These are phyloP conservation scores for human DNA, from an alignment of 2,113 vertebrate species.

Conservation along the genomic window DNA sequence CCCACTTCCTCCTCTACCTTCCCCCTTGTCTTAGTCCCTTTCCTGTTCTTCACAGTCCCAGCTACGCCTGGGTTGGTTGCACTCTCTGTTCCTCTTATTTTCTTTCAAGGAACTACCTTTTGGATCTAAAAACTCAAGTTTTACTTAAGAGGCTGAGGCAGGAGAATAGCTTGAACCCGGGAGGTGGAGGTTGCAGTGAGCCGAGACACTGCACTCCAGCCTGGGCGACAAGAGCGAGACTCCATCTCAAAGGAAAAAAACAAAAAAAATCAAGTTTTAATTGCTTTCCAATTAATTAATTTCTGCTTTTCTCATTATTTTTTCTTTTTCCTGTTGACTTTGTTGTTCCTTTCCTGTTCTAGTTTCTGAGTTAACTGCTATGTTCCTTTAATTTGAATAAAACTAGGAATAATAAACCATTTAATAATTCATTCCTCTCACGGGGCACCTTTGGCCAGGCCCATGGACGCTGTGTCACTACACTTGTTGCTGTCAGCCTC, in stretches of 20 bases:
- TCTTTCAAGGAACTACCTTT: not conserved
- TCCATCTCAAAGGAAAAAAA: too few species aligned
- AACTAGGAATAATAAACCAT: not conserved
- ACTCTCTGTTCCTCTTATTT: not conserved
- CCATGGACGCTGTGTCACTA: rapidly evolving
- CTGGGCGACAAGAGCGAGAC: too few species aligned
- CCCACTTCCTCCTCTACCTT: not conserved
- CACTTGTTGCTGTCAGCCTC: not conserved
- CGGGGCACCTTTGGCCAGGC: not conserved
- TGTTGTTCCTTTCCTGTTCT: not conserved
- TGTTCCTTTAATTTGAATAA: not conserved
- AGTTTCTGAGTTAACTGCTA: not conserved
- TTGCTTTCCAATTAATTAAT: not conserved
- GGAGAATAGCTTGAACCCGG: too few species aligned
- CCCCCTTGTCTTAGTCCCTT: not conserved
- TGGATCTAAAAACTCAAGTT: not conserved
- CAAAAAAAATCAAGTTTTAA: not conserved
- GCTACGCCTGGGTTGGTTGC: not conserved
- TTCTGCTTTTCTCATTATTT: not conserved
- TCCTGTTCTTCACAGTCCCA: not conserved
- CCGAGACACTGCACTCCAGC: too few species aligned
- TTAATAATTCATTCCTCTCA: rapidly evolving
- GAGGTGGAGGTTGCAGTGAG: too few species aligned
- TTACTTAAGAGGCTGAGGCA: too few species aligned
- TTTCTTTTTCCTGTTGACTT: not conserved